Evolutionary conservation across 2,797 vertebrate genomes (phyloP).

Genomic region (Urophycis tenuis): DNA sequence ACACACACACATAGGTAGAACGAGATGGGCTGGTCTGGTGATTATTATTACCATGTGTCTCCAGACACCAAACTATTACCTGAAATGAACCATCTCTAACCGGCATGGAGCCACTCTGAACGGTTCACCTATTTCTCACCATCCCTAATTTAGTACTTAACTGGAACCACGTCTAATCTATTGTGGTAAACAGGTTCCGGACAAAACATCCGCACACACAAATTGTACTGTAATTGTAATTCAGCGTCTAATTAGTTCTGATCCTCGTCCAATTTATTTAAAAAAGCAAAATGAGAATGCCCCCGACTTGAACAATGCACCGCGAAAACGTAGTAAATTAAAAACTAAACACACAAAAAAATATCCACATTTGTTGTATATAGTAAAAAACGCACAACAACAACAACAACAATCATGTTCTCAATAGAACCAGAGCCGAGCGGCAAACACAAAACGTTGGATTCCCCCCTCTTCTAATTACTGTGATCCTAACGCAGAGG

Average conservation of each 20-base stretch:
- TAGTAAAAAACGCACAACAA: not conserved
- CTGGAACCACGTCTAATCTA: not conserved
- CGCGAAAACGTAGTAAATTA: not conserved
- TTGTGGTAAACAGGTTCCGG: not conserved
- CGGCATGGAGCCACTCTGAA: not conserved
- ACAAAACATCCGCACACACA: not conserved
- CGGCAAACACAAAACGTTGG: no score
- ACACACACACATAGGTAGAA: constrained; percentile 6
- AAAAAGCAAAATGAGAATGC: not conserved
- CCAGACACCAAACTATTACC: not conserved
- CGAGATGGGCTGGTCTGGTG: constrained; percentile 1
- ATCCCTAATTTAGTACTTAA: not conserved
- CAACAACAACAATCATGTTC: no score
- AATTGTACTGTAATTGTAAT: not conserved
- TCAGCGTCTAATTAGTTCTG: not conserved
- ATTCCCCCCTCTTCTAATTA: no score
- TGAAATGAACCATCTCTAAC: not conserved
- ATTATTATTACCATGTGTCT: not conserved
- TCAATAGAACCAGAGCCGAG: no score
- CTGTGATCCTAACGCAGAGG: not conserved
- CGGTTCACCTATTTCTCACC: not conserved
- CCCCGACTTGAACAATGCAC: not conserved
- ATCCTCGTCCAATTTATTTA: not conserved
- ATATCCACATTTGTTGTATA: no score
- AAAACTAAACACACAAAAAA: not conserved